Evolutionary conservation across 1,140 invertebrate genomes (phyloP), one percentile per base, ranked within the genome.

Genomic region (Phenacoccus solenopsis): DNA sequence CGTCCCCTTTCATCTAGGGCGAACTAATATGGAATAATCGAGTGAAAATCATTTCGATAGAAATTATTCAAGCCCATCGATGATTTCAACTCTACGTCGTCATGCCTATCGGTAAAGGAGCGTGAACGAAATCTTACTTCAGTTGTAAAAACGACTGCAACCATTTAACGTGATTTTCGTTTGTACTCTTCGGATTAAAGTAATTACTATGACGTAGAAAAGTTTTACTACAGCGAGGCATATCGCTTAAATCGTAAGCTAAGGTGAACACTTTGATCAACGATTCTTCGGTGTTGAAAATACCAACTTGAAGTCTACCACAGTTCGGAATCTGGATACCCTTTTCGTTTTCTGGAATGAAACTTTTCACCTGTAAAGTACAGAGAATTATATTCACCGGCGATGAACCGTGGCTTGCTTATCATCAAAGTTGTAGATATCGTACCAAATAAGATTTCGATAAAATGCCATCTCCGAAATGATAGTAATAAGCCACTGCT

Each of bases 121-220:
- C n/a, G 30, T 7, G 13, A 7, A 59, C 16, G 21, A 59, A 59
- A 20, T 4, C 59, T 64, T 64, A 64, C 59, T 64, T 64, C 20
- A 64, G 13, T 25, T 27, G 59, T 27, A 64, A 27, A 64, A 64
- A 64, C 25, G 59, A 64, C 16, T 64, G 59, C 21, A 64, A 27
- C 59, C 59, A 64, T 27, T 64, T 64, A 3, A 64, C 22, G 25
- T 27, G 22, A 27, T 64, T 25, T 64, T 64, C 59, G 21, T 9
- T 24, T 7, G 2, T 25, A 16, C 59, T 10, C 9, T 64, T 27
- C 5, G 59, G 59, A 2, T 5, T 25, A 22, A 25, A 64, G 20
- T 64, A 64, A 64, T 64, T 64, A 64, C 59, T 64, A 27, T 64
- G 59, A 64, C 59, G 59, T 64, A 64, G 25, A 20, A 25, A 64